Base-by-base conservation (phyloP, 2,113 vertebrate genomes). In the Echinops telfairi region DNA sequence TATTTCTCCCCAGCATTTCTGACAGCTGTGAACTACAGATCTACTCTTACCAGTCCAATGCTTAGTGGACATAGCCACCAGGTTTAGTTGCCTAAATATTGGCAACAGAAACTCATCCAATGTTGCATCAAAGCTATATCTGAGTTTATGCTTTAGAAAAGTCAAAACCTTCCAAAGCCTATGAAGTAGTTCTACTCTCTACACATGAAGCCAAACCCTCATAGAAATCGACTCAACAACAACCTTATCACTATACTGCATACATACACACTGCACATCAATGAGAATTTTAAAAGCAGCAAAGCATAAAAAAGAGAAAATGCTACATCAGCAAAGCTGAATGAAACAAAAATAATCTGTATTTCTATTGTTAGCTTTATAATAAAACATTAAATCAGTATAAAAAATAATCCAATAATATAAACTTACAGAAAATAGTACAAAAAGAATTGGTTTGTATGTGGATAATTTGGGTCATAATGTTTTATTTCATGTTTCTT, bases 401-500 rank as follows among this genome's bases (percentile, higher is more conserved):
- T 43, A 19, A 27, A 83, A 83, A 40, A 80, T 71, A 75, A 6
- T 81, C 11, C 23, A 4, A 25, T 38, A 58, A 60, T 73, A 16
- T 86, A 22, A 11, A 22, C 58, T 81, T 87, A 84, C 76, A 79
- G 40, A 71, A 73, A 0, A 76, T 38, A 90, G 77, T 22, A 22
- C 38, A 25, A 19, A 82, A 66, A 85, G 14, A 1, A 36, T 8
- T n/a, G 5, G 0, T 20, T 82, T 40, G 14, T 23, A 29, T 53
- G 29, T 0, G 80, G 0, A 1, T 64, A 93, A 86, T 79, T 81
- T 77, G 19, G 27, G 47, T 86, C 66, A 92, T 25, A 20, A 20
- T 64, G 64, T n/a, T 22, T 40, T 58, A 75, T 70, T 82, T 94
- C 57, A 64, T 60, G n/a, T 60, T 89, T 87, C 20, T 86, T 79